phyloP scores from a whole-genome alignment of 2,113 vertebrate species.

The Pycnonotus jocosus region DNA sequence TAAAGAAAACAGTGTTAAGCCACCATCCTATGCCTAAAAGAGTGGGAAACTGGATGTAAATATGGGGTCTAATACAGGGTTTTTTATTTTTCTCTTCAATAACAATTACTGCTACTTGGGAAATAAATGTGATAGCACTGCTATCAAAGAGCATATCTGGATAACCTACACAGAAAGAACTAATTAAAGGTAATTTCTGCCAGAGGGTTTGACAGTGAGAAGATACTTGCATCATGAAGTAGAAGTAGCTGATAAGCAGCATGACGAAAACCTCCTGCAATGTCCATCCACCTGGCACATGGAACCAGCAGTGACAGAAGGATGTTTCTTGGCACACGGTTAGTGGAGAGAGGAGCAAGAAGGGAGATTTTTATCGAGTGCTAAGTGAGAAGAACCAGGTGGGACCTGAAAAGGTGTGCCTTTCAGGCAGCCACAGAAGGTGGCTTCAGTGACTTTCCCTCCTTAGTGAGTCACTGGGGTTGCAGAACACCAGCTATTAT shows the following conservation, averaged over 20 bases:
- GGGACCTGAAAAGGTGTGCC: slow-evolving; percentile 6
- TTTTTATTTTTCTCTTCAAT: background rate
- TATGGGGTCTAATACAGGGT: background rate
- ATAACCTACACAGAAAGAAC: background rate
- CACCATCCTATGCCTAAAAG: background rate
- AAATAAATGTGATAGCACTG: background rate
- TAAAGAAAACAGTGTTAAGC: background rate
- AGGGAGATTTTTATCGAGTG: slow-evolving; percentile 51
- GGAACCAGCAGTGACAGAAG: slow-evolving; percentile 32
- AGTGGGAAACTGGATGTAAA: background rate
- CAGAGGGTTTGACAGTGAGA: background rate
- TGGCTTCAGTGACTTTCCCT: slow-evolving; percentile 37
- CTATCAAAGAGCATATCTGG: background rate
- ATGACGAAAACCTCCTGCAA: background rate
- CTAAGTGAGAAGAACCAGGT: slow-evolving; percentile 56
- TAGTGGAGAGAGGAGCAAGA: slow-evolving; percentile 44
- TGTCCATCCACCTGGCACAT: background rate
- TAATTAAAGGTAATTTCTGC: slow-evolving; percentile 10
- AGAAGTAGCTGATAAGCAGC: slow-evolving; percentile 22
- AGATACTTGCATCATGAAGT: background rate
- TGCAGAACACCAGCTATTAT: slow-evolving; percentile 18
- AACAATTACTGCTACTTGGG: background rate
- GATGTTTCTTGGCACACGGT: slow-evolving; percentile 14
- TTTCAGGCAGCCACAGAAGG: slow-evolving; percentile 16
- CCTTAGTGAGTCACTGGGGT: slow-evolving; percentile 30